Conservation (phyloP, 2,888 invertebrate species). For the Eupithecia inturbata region DNA sequence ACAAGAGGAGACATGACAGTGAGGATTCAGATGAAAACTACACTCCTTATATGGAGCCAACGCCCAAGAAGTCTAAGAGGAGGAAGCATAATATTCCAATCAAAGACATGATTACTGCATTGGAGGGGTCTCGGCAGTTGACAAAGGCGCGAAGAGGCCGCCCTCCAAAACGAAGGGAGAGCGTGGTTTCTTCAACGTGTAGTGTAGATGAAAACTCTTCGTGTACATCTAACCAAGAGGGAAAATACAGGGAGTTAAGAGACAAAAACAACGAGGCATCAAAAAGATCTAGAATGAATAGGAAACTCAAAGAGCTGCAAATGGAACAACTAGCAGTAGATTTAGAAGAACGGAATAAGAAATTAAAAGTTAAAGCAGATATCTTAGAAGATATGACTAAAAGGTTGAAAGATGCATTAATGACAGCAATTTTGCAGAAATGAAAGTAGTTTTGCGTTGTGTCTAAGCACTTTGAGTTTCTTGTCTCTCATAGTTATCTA, state of each 20-base stretch:
- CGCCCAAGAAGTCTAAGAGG: slow-evolving; percentile 66
- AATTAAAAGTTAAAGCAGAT: slow-evolving; percentile 86
- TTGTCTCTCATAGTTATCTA: slow-evolving; percentile 50
- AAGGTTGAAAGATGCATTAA: slow-evolving; percentile 86
- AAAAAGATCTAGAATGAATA: slow-evolving; percentile 88
- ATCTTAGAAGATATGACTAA: slow-evolving; percentile 88
- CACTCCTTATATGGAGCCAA: slow-evolving; percentile 66
- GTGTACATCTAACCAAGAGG: slow-evolving; percentile 71
- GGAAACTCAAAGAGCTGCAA: slow-evolving; percentile 85
- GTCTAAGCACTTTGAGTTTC: slow-evolving; percentile 54
- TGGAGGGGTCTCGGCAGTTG: slow-evolving; percentile 71
- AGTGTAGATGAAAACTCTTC: slow-evolving; percentile 76
- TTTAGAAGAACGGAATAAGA: slow-evolving; percentile 86
- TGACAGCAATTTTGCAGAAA: slow-evolving; percentile 86
- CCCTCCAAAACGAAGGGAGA: slow-evolving; percentile 81
- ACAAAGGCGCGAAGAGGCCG: slow-evolving; percentile 79
- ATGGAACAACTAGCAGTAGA: slow-evolving; percentile 81
- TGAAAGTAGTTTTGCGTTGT: slow-evolving; percentile 52
- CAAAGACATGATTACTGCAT: slow-evolving; percentile 73
- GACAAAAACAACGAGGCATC: slow-evolving; percentile 92
- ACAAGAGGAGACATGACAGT: slow-evolving; percentile 64
- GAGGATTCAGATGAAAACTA: slow-evolving; percentile 79
- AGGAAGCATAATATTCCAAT: slow-evolving; percentile 73
- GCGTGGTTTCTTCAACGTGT: slow-evolving; percentile 73
- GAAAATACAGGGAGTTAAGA: slow-evolving; percentile 87